Conservation (phyloP, 2,888 invertebrate genomes). For the Sepioteuthis lessoniana region DNA sequence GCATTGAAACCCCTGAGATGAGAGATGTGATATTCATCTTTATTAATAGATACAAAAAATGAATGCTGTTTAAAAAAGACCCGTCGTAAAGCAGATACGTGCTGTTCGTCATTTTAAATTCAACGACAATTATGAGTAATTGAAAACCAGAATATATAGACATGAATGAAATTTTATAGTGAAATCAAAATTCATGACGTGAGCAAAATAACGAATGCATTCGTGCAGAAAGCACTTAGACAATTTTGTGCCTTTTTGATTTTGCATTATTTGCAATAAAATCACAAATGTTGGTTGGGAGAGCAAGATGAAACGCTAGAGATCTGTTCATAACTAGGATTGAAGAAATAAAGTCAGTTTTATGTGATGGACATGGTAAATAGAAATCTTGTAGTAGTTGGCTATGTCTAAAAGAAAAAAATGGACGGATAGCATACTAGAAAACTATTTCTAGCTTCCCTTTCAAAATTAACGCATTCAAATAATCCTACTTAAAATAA, state of each 20-base stretch:
- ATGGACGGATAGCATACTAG: neutral
- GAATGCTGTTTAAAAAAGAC: too few relatives aligned
- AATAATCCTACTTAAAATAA: neutral
- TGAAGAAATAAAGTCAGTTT: neutral
- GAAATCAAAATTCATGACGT: neutral
- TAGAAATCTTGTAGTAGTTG: neutral
- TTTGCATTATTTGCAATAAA: neutral
- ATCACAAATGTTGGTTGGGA: neutral
- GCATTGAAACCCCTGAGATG: too few relatives aligned
- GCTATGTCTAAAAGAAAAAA: neutral
- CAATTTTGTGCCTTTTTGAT: neutral
- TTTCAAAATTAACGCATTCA: neutral
- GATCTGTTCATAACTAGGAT: neutral
- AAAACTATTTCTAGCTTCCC: neutral
- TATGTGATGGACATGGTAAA: neutral
- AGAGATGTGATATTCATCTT: too few relatives aligned
- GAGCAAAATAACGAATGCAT: too few relatives aligned
- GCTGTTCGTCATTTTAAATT: too few relatives aligned
- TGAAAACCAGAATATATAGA: too few relatives aligned
- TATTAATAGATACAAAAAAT: too few relatives aligned
- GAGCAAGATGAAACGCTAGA: neutral
- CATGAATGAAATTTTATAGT: neutral
- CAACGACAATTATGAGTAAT: too few relatives aligned
- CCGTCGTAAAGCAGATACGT: too few relatives aligned
- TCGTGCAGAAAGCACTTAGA: neutral